These are phyloP conservation scores for Talpa occidentalis DNA, from an alignment of 2,113 vertebrate genomes.

Conservation along the genomic window DNA sequence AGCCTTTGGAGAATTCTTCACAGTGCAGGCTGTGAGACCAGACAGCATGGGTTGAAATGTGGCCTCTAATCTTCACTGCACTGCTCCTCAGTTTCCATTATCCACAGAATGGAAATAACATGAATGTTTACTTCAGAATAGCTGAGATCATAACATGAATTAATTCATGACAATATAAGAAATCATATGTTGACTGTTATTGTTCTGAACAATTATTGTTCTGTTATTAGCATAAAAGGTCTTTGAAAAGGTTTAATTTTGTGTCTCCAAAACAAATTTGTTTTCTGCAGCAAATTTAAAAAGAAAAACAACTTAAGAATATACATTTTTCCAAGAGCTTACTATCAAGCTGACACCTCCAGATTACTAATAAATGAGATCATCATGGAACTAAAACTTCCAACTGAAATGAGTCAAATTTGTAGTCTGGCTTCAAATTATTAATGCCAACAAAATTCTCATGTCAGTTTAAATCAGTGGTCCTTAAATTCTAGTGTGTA, in stretches of 20 bases:
- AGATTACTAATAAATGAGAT: not conserved
- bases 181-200: not conserved
- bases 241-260: not conserved
- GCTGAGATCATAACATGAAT: not conserved
- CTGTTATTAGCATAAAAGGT: not conserved
- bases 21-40: not conserved
- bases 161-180: not conserved
- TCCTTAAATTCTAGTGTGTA: not conserved
- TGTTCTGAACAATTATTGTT: not conserved
- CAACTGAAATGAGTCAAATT: not conserved
- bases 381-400: not conserved
- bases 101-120: not conserved
- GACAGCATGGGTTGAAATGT: accelerated
- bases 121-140: not conserved
- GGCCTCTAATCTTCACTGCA: not conserved
- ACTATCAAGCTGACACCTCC: not conserved
- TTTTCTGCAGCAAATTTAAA: not conserved
- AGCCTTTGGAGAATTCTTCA: too few relatives aligned
- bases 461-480: not conserved
- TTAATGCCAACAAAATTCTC: not conserved
- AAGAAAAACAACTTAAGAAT: not conserved
- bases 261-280: not conserved
- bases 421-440: not conserved
- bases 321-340: not conserved
- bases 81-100: not conserved